Evolutionary conservation across 1,140 invertebrate genomes (phyloP).

Genomic region (Pseudomyrmex dendroicus): DNA sequence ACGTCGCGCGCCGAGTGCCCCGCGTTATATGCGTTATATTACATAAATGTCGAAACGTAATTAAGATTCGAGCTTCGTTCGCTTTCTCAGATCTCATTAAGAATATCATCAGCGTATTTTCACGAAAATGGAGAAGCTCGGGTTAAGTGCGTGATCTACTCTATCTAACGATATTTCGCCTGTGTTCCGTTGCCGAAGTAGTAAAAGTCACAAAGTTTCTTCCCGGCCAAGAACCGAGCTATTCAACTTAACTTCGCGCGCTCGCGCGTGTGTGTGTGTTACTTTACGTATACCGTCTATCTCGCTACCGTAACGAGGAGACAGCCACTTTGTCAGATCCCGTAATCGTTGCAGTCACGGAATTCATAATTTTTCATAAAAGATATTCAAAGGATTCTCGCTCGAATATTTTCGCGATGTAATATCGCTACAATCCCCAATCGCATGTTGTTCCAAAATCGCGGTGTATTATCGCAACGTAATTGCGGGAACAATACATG

Average conservation of each 20-base stretch:
- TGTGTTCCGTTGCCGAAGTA: conserved; percentile 19
- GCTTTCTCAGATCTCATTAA: not conserved
- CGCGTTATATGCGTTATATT: not conserved
- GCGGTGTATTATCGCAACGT: not conserved
- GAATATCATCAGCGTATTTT: not conserved
- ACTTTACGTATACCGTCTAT: not conserved
- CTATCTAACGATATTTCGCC: conserved; percentile 4
- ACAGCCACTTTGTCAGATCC: not conserved
- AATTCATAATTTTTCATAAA: not conserved
- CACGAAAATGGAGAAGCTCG: not conserved
- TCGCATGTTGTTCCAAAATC: not conserved
- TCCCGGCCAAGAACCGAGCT: conserved; percentile 2
- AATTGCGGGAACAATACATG: not conserved
- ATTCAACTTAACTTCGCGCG: conserved; percentile 19
- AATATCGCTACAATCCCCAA: not conserved
- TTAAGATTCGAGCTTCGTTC: not conserved
- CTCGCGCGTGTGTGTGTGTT: not conserved
- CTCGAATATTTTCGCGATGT: not conserved
- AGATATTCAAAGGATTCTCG: not conserved
- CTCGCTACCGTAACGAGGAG: not conserved
- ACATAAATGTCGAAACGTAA: not conserved
- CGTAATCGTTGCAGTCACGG: not conserved
- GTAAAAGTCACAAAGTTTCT: conserved; percentile 47
- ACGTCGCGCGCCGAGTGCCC: not conserved
- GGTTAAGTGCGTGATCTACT: conserved; percentile 36